Base-by-base conservation (phyloP, 2,797 vertebrate genomes). In the Amniataba percoides region DNA sequence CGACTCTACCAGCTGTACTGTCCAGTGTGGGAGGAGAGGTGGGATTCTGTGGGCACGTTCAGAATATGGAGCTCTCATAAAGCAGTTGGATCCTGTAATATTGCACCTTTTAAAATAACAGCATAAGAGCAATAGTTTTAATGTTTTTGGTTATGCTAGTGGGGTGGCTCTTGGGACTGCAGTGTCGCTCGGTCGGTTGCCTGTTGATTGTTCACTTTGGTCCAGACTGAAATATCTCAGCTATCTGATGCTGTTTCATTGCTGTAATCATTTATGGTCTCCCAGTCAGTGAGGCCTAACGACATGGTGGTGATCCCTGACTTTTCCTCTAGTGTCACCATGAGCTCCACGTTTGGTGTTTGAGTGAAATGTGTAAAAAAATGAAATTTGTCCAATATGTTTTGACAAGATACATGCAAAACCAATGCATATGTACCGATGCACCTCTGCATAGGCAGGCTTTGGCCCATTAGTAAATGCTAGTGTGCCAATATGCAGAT, bases 21-120 rank as follows among this genome's bases (percentile, higher is more conserved):
- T 77, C 52, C 34, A 25, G 1, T 52, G 71, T 80, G 43, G 74
- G 71, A 68, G 69, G 27, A 63, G 39, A 71, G 21, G 57, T 61
- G 23, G n/a, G 23, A 71, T 45, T 65, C 10, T 56, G 21, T 55
- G 34, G 46, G 23, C 19, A 52, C 42, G 13, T 8, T 36, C 12
- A 62, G 25, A 69, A 76, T 64, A 71, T 71, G 21, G 34, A 43
- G 61, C 23, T 40, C 14, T 21, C n/a, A 51, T 40, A 27, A 46
- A 53, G 23, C 23, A 56, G 36, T 31, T 21, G 19, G 21, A 2
- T 48, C 23, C 46, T 45, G 11, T 34, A 4, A 27, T 51, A 39
- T 45, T 27, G 12, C 46, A 60, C 42, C 34, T 64, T 64, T 63
- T 16, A 34, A 72, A 63, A 48, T 18, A 21, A 25, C 18, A 14